Conservation (phyloP, 2,113 vertebrate species). For the Microcebus murinus region DNA sequence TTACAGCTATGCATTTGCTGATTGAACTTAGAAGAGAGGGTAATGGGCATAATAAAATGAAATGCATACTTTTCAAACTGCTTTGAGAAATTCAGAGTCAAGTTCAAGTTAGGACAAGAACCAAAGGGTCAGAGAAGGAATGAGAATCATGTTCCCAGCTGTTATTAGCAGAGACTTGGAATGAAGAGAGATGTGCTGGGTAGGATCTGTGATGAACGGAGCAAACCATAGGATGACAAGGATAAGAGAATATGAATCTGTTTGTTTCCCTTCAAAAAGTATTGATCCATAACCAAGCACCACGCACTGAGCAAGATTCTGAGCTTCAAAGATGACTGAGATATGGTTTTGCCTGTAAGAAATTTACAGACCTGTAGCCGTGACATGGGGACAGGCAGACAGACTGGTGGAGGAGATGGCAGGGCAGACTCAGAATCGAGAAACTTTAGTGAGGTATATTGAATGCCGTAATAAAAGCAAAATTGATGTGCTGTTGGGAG, state of each 20-base stretch:
- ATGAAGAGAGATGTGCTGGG: neutral
- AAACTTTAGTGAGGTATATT: neutral
- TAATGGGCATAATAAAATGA: neutral
- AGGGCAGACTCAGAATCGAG: neutral
- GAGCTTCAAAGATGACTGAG: neutral
- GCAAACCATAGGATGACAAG: neutral
- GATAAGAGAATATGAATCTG: neutral
- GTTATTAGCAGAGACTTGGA: neutral
- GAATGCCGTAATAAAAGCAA: neutral
- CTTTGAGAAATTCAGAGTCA: neutral
- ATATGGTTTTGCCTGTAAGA: neutral
- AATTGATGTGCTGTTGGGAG: neutral
- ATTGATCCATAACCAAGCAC: no score
- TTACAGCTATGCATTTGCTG: neutral
- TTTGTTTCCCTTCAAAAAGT: neutral
- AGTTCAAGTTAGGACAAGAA: neutral
- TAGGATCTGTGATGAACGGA: neutral
- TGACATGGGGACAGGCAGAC: neutral
- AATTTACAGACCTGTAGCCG: neutral
- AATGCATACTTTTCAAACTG: neutral
- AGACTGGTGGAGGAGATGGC: neutral
- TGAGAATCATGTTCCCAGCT: neutral
- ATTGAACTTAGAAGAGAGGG: neutral
- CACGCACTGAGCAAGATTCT: neutral
- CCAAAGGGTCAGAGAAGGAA: neutral